A percentile compares a stretch with the other conserved stretches of the same genome.
Conservation (phyloP, 1,140 invertebrate species). For the Manduca sexta region DNA sequence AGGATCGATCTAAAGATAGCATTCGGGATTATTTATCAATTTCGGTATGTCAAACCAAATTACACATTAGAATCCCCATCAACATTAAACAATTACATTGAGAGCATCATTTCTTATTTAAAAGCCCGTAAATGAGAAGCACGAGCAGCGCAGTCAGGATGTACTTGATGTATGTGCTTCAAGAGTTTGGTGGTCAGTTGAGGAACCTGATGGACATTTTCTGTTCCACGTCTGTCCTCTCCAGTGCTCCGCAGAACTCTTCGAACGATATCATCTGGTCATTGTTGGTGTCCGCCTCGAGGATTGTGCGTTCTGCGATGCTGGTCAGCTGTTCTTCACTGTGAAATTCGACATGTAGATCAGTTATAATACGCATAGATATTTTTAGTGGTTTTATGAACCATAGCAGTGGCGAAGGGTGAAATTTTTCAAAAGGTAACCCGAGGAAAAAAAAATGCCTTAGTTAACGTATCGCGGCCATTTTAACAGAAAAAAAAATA, state of each 20-base stretch:
- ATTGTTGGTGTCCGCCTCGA: slow-evolving; percentile 96
- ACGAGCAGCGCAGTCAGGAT: slow-evolving; percentile 31
- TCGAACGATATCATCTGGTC: slow-evolving; percentile 98
- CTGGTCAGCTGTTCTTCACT: slow-evolving; percentile 94
- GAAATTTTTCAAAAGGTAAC: too few species aligned
- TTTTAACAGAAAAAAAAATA: too few species aligned
- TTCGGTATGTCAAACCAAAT: too few species aligned
- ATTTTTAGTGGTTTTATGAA: too few species aligned
- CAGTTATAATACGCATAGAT: too few species aligned
- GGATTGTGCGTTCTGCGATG: slow-evolving; percentile 97
- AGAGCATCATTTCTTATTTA: slow-evolving; percentile 33
- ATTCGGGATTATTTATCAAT: too few species aligned
- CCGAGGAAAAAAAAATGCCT: too few species aligned
- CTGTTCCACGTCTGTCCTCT: slow-evolving; percentile 96
- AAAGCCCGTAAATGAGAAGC: slow-evolving; percentile 32
- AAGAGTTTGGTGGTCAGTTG: slow-evolving; percentile 78
- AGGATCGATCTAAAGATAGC: too few species aligned
- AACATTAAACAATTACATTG: not conserved
- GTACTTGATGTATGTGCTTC: slow-evolving; percentile 42
- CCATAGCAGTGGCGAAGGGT: too few species aligned
- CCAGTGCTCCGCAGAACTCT: slow-evolving; percentile 96
- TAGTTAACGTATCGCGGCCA: too few species aligned
- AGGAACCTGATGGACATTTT: slow-evolving; percentile 99
- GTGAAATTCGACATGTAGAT: slow-evolving; percentile 23
- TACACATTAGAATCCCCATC: too few species aligned